Base-by-base conservation (phyloP, 2,888 invertebrate genomes). In the Imbricaverruca yamaguchii region DNA sequence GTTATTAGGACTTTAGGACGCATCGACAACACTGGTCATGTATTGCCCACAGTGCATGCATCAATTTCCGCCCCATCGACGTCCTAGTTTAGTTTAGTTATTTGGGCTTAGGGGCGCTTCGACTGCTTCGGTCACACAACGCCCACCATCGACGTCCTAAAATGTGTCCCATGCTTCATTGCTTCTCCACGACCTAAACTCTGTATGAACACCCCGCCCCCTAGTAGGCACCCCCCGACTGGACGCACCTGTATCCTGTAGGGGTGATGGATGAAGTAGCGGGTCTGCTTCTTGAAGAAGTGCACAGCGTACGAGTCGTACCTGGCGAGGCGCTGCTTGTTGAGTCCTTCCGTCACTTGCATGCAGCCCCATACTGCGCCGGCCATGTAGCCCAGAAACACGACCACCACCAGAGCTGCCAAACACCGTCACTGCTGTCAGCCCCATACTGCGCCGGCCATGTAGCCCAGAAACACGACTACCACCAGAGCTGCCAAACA, bases 241-340 rank as follows among this genome's bases (percentile, higher is more conserved):
- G 39, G 39, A 39, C 39, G 39, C 87, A 93, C 93, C 91, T 94
- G 94, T 87, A 94, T 93, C 86, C 95, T 91, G 86, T 95, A 96
- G 0, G 95, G 95, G 87, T 94, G 95, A 87, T 96, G 96, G 86
- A 95, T 90, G 89, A 95, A 97, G 88, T 94, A 97, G 85, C 92
- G 91, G 87, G 97, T 96, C 87, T 96, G 95, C 82, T 94, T 91
- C 86, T 95, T 94, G 87, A 96, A 95, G 88, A 96, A 97, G 86
- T 91, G 92, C 80, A 96, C 93, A 78, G 96, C 96, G 87, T 97
- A 96, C 0, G 96, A 97, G 87, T 96, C 96, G 81, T 93, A 92
- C 85, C 94, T 92, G 4, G 96, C 94, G 1, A 97, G 89, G 87
- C 95, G 95, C 83, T 95, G 91, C 83, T 96, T 90, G 86, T 97